A percentile compares a stretch with the other conserved stretches of the same genome.
phyloP scores from a whole-genome alignment of 2,888 invertebrate genomes.

The Glaucopsyche alexis region DNA sequence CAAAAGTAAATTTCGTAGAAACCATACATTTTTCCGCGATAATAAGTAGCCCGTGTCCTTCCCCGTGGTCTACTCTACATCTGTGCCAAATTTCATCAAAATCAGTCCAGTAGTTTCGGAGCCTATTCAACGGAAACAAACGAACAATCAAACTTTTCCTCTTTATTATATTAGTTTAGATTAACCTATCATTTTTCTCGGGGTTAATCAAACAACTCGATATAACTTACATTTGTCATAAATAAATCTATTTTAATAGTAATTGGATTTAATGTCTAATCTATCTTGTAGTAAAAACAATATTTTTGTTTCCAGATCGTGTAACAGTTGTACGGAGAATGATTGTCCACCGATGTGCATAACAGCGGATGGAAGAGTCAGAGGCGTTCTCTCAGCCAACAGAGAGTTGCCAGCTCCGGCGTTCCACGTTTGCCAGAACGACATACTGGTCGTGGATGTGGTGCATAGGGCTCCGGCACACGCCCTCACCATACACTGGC shows the following conservation, averaged over 20 bases:
- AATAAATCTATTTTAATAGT: no score
- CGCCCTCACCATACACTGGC: slow-evolving; percentile 88
- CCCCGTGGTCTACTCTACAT: no score
- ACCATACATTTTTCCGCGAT: no score
- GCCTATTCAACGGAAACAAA: no score
- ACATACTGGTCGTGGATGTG: slow-evolving; percentile 87
- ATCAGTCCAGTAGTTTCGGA: no score
- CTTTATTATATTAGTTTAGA: no score
- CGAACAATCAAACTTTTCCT: no score
- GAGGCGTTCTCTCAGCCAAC: slow-evolving; percentile 84
- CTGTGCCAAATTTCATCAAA: no score
- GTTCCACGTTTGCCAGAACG: slow-evolving; percentile 86
- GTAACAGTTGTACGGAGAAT: slow-evolving; percentile 83
- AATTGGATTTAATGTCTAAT: no score
- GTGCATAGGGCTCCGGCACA: slow-evolving; percentile 86
- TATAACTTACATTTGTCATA: no score
- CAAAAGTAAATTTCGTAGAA: no score
- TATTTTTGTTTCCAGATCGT: slow-evolving; percentile 68
- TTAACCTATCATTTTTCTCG: neutral
- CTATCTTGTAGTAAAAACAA: neutral
- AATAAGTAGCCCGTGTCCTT: no score
- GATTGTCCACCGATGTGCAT: slow-evolving; percentile 83
- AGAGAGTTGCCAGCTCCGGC: slow-evolving; percentile 82
- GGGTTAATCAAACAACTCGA: neutral
- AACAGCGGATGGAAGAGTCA: slow-evolving; percentile 82